These are phyloP conservation scores for Sialia sialis DNA, from an alignment of 2,113 vertebrate species.

Conservation along the genomic window DNA sequence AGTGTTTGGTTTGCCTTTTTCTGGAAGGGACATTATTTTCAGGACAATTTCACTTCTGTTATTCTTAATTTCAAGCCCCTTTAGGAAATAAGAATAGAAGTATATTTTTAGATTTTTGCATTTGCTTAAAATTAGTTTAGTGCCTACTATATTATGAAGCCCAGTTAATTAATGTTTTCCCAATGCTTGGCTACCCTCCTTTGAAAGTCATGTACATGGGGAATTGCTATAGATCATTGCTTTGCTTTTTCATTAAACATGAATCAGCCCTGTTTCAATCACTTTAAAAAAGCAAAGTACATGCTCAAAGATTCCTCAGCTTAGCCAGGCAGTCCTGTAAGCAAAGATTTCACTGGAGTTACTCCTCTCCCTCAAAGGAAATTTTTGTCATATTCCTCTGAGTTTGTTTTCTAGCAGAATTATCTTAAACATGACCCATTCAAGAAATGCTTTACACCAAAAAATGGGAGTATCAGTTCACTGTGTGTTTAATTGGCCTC, in stretches of 20 bases:
- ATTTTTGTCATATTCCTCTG: background rate
- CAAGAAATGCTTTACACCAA: background rate
- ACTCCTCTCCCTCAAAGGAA: background rate
- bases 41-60: background rate
- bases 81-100: background rate
- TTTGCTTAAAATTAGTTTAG: background rate
- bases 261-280: background rate
- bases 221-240: background rate
- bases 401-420: background rate
- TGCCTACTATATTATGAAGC: background rate
- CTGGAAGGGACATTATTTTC: background rate
- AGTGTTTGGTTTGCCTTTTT: background rate
- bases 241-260: background rate
- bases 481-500: slow-evolving; percentile 3
- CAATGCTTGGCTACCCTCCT: background rate
- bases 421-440: background rate
- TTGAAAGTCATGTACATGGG: background rate
- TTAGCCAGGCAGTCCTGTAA: background rate
- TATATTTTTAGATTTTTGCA: background rate
- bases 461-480: background rate
- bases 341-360: background rate
- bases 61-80: background rate
- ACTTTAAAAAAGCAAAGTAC: background rate
- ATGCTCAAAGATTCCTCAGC: background rate
- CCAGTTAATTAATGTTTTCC: background rate